Evolutionary conservation across 2,888 invertebrate genomes (phyloP), one percentile per base, ranked within the genome.

Genomic region (Pantelozetes paolii): DNA sequence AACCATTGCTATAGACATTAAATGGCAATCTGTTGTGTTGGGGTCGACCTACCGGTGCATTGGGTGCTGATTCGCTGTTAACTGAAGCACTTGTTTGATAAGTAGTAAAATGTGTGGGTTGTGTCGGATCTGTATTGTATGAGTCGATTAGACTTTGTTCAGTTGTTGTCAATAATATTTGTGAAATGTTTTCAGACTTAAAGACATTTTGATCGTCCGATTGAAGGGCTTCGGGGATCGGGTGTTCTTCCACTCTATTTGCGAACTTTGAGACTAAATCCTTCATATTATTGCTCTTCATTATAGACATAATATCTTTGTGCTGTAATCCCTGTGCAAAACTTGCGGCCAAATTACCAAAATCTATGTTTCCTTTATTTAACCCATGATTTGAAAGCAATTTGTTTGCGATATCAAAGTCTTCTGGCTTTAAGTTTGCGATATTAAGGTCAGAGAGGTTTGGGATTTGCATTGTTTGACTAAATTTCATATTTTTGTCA

Each of bases 401-500:
- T 59, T 72, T 72, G n/a, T 30, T 54, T 6, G 72, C 72, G 15
- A 54, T 18, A 1, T 72, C 40, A 36, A 72, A 20, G 59, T 72
- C 72, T 59, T 72, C 59, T n/a, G 72, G 72, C n/a, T n/a, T 54
- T 28, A 72, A 20, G 23, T 42, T 72, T 20, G 18, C 62, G 62
- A 62, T 62, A 62, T 62, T 62, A 11, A 67, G 32, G 23, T 36
- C 42, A 20, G 40, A 20, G 0, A 67, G 67, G 42, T 67, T 67
- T 42, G 67, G 67, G 9, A 67, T 67, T 67, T 67, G 40, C 1
- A 67, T 23, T 23, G n/a, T 67, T 11, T 67, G 20, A 23, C 26
- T 67, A 1, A 36, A 8, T 26, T 67, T 36, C 3, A 36, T 9
- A 11, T 64, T 30, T 36, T 36, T 36, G n/a, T 67, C 67, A 9